A percentile compares a stretch with the other conserved stretches of the same genome.
phyloP scores from a whole-genome alignment of 2,797 vertebrate species.

The Luscinia megarhynchos region DNA sequence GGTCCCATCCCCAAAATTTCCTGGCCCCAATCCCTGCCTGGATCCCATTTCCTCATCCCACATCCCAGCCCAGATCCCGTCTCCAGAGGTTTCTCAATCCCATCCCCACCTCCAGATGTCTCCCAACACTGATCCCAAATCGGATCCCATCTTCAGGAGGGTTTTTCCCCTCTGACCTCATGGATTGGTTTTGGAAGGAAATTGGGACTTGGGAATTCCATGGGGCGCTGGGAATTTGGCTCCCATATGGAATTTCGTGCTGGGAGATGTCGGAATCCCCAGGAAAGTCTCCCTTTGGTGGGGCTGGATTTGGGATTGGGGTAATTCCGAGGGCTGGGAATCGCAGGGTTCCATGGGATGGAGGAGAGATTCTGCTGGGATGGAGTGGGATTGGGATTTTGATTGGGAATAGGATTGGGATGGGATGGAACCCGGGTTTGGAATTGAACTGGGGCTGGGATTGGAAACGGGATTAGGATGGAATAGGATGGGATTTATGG shows the following conservation, averaged over 20 bases:
- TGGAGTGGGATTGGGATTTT: no score
- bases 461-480: no score
- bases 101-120: background rate
- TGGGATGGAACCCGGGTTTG: no score
- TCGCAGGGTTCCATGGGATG: no score
- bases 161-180: background rate
- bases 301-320: background rate
- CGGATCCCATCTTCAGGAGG: background rate
- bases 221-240: accelerated
- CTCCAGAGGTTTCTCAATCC: no score
- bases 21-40: no score
- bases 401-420: background rate
- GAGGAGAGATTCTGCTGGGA: background rate
- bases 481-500: no score
- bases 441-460: no score
- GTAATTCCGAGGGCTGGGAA: background rate
- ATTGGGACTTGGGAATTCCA: background rate
- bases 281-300: background rate
- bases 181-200: background rate
- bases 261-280: background rate
- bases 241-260: no score
- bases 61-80: no score
- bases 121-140: accelerated
- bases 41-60: no score
- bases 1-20: no score